A percentile compares a stretch with the other conserved stretches of the same genome.
Conservation (phyloP, 64 coral and sea anemone genomes). For the Pocillopora verrucosa region DNA sequence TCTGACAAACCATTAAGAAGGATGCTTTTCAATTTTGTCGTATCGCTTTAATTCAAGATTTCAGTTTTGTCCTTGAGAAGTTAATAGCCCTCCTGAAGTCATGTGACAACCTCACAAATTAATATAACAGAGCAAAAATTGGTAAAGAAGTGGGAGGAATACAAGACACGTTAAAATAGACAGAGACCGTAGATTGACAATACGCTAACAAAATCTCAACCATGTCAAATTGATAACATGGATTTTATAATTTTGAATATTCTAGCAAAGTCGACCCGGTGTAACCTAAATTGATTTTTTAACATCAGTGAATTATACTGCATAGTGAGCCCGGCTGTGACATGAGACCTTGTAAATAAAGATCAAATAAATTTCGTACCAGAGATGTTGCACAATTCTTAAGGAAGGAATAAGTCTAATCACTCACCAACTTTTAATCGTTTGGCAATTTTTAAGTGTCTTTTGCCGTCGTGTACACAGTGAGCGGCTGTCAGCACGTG, state of each 20-base stretch:
- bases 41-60: no score
- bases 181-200: not conserved
- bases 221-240: not conserved
- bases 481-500: slow-evolving; percentile 73
- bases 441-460: slow-evolving; percentile 39
- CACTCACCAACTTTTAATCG: slow-evolving; percentile 53
- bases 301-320: not conserved
- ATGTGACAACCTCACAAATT: not conserved
- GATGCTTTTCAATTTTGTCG: no score
- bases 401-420: not conserved
- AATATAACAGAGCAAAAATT: not conserved
- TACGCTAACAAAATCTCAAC: not conserved
- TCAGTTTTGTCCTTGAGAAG: not conserved
- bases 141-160: not conserved
- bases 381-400: no score
- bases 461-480: slow-evolving; percentile 64
- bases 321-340: not conserved
- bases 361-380: no score
- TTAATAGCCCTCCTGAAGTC: not conserved
- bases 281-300: not conserved
- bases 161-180: not conserved
- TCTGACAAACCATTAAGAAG: not conserved
- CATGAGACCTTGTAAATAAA: not conserved
- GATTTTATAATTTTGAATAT: no score
- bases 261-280: not conserved